Conservation (phyloP, 1,140 invertebrate species). For the Neocloeon triangulifer region DNA sequence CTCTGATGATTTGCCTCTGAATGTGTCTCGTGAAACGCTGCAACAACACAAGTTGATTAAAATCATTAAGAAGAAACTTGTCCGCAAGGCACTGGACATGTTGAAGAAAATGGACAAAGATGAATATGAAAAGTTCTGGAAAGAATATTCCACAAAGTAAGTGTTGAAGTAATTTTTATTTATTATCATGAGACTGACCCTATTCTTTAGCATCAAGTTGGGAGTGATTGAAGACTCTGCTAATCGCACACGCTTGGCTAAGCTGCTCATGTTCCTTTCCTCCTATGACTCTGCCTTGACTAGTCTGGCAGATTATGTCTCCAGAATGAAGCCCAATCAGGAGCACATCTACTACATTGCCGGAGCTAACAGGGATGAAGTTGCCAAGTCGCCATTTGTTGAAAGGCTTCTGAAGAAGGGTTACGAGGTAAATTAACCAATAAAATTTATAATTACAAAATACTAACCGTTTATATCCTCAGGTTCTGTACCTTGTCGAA, state of each 20-base stretch:
- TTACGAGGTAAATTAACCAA: too few species aligned
- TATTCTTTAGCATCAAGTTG: slow-evolving; percentile 58
- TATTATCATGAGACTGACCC: too few species aligned
- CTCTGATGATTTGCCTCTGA: slow-evolving; percentile 96
- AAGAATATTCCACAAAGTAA: slow-evolving; percentile 94
- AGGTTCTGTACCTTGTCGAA: slow-evolving; percentile 80
- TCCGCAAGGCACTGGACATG: slow-evolving; percentile 94
- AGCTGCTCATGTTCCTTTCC: slow-evolving; percentile 77
- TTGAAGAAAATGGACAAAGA: slow-evolving; percentile 88
- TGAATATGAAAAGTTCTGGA: slow-evolving; percentile 91
- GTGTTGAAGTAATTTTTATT: slow-evolving; percentile 13
- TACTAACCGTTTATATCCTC: too few species aligned
- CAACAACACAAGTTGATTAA: slow-evolving; percentile 99
- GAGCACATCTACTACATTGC: slow-evolving; percentile 94
- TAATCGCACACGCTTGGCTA: slow-evolving; percentile 86
- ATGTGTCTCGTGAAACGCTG: slow-evolving; percentile 92
- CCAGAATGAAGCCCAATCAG: slow-evolving; percentile 94
- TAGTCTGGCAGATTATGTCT: slow-evolving; percentile 71
- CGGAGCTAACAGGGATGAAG: slow-evolving; percentile 66
- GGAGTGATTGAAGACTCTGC: slow-evolving; percentile 95
- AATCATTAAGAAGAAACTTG: slow-evolving; percentile 93
- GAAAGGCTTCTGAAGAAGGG: slow-evolving; percentile 83
- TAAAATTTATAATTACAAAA: too few species aligned
- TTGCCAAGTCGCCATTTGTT: slow-evolving; percentile 84
- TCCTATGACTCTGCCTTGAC: slow-evolving; percentile 45